These are phyloP conservation scores for Gracilinanus agilis DNA, from an alignment of 2,113 vertebrate genomes.

Conservation along the genomic window DNA sequence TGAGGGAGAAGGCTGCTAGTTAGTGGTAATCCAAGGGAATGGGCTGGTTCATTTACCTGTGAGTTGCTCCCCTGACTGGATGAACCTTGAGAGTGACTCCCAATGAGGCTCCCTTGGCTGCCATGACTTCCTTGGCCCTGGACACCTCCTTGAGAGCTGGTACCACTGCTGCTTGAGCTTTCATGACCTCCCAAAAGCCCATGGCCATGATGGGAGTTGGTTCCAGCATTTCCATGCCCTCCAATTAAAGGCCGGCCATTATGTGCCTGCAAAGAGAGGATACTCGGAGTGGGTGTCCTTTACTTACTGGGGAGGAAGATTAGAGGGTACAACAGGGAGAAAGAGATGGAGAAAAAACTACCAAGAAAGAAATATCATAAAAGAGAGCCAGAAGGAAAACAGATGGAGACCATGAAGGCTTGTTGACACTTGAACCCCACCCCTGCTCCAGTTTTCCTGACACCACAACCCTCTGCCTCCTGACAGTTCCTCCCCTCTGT, in stretches of 20 bases:
- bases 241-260: constrained; percentile 27
- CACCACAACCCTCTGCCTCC: not conserved
- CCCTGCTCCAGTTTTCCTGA: not conserved
- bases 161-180: constrained; percentile 30
- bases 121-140: constrained; percentile 26
- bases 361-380: not conserved
- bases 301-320: not conserved
- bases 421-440: not conserved
- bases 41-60: constrained; percentile 48
- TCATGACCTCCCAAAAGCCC: constrained; percentile 20
- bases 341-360: not conserved
- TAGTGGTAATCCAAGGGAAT: not conserved
- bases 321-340: not conserved
- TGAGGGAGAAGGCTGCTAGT: not conserved
- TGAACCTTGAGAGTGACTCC: not conserved
- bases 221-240: constrained; percentile 36
- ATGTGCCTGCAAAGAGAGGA: constrained; percentile 53
- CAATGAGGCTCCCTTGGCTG: not conserved
- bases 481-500: not conserved
- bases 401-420: not conserved
- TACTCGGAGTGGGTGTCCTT: not conserved
- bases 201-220: not conserved
- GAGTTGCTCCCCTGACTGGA: not conserved
- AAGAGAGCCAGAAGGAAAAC: not conserved
- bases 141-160: constrained; percentile 44